Percentiles rank a stretch among this genome's conserved stretches.
phyloP scores from a whole-genome alignment of 2,797 vertebrate genomes.

The Cichlasoma orientale region DNA sequence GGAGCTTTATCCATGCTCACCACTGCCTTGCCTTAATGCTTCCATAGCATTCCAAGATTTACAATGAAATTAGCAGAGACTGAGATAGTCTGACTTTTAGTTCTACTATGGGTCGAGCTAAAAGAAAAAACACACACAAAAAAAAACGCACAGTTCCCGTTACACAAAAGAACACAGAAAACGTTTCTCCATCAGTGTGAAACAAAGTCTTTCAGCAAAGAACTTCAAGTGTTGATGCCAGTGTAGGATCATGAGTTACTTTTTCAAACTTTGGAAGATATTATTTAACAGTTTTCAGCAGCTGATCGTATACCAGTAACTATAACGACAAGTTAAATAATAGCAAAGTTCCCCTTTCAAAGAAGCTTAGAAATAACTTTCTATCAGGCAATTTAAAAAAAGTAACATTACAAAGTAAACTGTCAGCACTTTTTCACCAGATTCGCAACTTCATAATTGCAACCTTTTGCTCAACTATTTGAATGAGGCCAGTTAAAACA shows the following conservation, averaged over 20 bases:
- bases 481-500: slow-evolving; percentile 25
- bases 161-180: neutral
- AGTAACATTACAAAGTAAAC: neutral
- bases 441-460: neutral
- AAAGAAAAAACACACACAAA: neutral
- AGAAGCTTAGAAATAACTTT: neutral
- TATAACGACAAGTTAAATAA: neutral
- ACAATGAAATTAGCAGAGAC: neutral
- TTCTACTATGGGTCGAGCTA: neutral
- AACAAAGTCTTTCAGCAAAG: neutral
- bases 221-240: too few relatives aligned
- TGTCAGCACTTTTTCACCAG: neutral
- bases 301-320: too few relatives aligned
- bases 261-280: too few relatives aligned
- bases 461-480: slow-evolving; percentile 16
- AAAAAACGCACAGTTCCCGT: neutral
- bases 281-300: too few relatives aligned
- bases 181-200: too few relatives aligned
- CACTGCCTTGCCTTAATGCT: neutral
- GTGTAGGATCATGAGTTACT: too few relatives aligned
- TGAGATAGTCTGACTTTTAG: too few relatives aligned
- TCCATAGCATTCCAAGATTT: neutral
- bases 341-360: neutral
- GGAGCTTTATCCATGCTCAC: rapidly evolving
- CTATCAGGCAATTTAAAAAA: neutral